phyloP scores from a whole-genome alignment of 2,888 invertebrate genomes.

The Zootermopsis nevadensis region DNA sequence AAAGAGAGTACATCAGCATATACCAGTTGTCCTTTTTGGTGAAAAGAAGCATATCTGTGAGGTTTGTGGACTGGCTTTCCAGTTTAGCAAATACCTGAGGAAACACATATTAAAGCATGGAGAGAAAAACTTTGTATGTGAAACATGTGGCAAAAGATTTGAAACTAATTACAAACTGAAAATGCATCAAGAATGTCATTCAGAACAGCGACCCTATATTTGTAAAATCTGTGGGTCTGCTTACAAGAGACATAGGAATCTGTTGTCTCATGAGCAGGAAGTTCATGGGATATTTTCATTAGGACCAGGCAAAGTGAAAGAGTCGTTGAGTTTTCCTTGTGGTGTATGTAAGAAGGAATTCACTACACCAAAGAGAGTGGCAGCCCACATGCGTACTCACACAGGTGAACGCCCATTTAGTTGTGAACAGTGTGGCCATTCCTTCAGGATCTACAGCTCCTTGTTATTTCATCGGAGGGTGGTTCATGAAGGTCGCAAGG shows the following conservation, averaged over 20 bases:
- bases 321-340: slow-evolving; percentile 30
- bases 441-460: slow-evolving; percentile 30
- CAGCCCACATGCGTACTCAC: slow-evolving; percentile 31
- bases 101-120: slow-evolving; percentile 38
- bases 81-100: slow-evolving; percentile 23
- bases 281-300: slow-evolving; percentile 32
- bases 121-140: slow-evolving; percentile 40
- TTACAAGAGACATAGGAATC: slow-evolving; percentile 67
- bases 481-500: slow-evolving; percentile 32
- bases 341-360: slow-evolving; percentile 34
- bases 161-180: slow-evolving; percentile 45
- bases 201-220: slow-evolving; percentile 60
- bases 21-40: not conserved
- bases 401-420: slow-evolving; percentile 36
- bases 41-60: slow-evolving; percentile 34
- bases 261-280: slow-evolving; percentile 63
- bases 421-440: slow-evolving; percentile 36
- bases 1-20: slow-evolving; percentile 26
- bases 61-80: slow-evolving; percentile 27
- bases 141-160: slow-evolving; percentile 52
- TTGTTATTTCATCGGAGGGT: slow-evolving; percentile 30
- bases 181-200: slow-evolving; percentile 66
- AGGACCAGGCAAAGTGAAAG: slow-evolving; percentile 22
- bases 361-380: slow-evolving; percentile 20
- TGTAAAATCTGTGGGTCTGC: slow-evolving; percentile 44